These are phyloP conservation scores for Volucella bombylans DNA, from an alignment of 2,888 invertebrate genomes.

Conservation along the genomic window DNA sequence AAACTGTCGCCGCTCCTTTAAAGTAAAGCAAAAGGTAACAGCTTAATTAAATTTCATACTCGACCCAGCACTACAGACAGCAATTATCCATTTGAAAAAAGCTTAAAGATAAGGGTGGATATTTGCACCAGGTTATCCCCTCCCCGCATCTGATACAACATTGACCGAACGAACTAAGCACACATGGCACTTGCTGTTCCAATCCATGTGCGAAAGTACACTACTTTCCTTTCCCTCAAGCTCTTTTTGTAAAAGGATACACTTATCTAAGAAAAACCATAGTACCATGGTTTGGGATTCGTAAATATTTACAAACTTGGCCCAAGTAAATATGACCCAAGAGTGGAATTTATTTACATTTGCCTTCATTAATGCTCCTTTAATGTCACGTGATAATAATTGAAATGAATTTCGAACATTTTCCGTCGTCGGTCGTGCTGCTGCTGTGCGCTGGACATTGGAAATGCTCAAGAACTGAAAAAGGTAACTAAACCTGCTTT, in stretches of 20 bases:
- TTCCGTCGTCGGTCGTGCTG: conserved; percentile 33
- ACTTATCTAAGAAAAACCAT: conserved; percentile 60
- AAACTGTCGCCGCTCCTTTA: too few species aligned
- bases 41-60: conserved; percentile 62
- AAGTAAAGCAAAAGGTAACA: conserved; percentile 9
- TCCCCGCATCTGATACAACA: conserved; percentile 13
- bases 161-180: conserved; percentile 29
- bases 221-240: background rate
- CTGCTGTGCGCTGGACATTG: conserved; percentile 52
- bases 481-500: conserved; percentile 7
- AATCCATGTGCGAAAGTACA: conserved; percentile 3
- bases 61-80: conserved; percentile 50
- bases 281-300: conserved; percentile 71
- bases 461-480: conserved; percentile 58
- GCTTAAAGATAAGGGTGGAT: conserved; percentile 55
- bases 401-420: conserved; percentile 75
- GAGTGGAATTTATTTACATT: conserved; percentile 78
- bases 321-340: conserved; percentile 78
- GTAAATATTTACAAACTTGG: conserved; percentile 77
- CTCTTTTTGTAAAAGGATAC: conserved; percentile 42
- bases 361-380: conserved; percentile 77
- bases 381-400: conserved; percentile 76
- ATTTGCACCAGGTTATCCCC: conserved; percentile 32
- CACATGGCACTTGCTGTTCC: conserved; percentile 47
- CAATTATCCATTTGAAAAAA: conserved; percentile 60